phyloP scores from a whole-genome alignment of 2,113 vertebrate genomes.

The Poeciliopsis retropinna region DNA sequence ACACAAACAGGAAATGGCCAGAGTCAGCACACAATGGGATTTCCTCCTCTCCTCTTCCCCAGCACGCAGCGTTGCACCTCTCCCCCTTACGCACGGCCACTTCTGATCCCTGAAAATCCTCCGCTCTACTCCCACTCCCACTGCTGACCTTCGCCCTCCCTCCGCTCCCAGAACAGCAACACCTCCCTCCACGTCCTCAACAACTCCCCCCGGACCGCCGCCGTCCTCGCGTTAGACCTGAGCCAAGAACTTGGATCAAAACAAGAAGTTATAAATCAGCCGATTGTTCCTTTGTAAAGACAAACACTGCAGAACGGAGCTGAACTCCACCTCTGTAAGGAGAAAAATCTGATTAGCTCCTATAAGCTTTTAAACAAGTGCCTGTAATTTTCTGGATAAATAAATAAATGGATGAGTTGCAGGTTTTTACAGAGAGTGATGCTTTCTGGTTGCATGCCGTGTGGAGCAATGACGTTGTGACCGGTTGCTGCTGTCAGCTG shows the following conservation, averaged over 20 bases:
- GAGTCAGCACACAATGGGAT: conserved; percentile 80
- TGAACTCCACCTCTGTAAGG: not conserved
- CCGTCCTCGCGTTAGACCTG: conserved; percentile 19
- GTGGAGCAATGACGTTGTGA: not conserved
- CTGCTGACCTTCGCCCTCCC: conserved; percentile 11
- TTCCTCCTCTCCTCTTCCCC: conserved; percentile 61
- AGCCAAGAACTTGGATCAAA: conserved; percentile 41
- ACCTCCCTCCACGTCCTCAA: not conserved
- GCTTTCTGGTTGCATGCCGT: not conserved
- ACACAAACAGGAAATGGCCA: conserved; percentile 84
- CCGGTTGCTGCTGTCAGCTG: not conserved
- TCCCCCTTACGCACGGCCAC: conserved; percentile 44
- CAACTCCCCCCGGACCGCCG: not conserved
- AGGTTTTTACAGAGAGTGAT: not conserved
- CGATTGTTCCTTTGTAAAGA: conserved; percentile 26
- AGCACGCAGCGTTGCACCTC: conserved; percentile 30
- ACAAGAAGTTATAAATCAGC: conserved; percentile 64
- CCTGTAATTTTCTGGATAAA: not conserved
- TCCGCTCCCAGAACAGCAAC: not conserved
- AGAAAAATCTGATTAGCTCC: too few relatives aligned
- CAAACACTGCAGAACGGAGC: conserved; percentile 26
- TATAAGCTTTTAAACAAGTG: not conserved
- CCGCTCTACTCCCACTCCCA: conserved; percentile 32
- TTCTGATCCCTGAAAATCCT: conserved; percentile 44
- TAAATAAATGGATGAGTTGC: not conserved